Conservation (phyloP, 1,140 invertebrate species). For the Anadara kagoshimensis region DNA sequence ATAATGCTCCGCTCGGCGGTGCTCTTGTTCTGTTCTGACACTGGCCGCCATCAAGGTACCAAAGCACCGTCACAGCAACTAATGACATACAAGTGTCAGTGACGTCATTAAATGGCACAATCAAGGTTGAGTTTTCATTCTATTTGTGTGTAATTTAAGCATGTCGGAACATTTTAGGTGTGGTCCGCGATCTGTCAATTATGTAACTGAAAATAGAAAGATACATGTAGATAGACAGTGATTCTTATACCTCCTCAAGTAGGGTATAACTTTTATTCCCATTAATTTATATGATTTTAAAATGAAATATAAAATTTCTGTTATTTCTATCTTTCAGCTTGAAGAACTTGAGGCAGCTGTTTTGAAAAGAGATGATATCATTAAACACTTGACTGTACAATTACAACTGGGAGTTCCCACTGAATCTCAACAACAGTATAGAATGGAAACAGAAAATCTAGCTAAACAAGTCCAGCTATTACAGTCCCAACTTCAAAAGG, state of each 20-base stretch:
- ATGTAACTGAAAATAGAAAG: too few species aligned
- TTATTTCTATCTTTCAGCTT: conserved; percentile 29
- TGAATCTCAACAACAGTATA: neutral
- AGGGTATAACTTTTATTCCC: neutral
- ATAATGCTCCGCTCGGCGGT: too few species aligned
- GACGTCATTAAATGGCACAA: too few species aligned
- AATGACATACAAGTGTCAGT: too few species aligned
- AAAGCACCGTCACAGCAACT: too few species aligned
- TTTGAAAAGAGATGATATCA: conserved; percentile 52
- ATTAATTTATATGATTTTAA: neutral
- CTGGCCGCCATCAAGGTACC: too few species aligned
- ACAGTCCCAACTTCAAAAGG: conserved; percentile 61
- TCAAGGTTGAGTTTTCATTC: too few species aligned
- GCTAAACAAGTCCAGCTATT: conserved; percentile 61
- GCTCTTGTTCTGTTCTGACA: too few species aligned
- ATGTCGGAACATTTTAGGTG: too few species aligned
- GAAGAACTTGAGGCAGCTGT: conserved; percentile 47
- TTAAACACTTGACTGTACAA: conserved; percentile 46
- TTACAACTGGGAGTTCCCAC: conserved; percentile 31
- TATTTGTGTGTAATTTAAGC: too few species aligned
- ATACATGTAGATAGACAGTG: neutral
- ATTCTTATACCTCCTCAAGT: neutral
- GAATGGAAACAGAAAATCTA: conserved; percentile 32
- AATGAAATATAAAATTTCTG: neutral
- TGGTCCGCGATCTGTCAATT: too few species aligned